Evolutionary conservation across 2,888 invertebrate species (phyloP).

Genomic region (Eutolmus rufibarbis): DNA sequence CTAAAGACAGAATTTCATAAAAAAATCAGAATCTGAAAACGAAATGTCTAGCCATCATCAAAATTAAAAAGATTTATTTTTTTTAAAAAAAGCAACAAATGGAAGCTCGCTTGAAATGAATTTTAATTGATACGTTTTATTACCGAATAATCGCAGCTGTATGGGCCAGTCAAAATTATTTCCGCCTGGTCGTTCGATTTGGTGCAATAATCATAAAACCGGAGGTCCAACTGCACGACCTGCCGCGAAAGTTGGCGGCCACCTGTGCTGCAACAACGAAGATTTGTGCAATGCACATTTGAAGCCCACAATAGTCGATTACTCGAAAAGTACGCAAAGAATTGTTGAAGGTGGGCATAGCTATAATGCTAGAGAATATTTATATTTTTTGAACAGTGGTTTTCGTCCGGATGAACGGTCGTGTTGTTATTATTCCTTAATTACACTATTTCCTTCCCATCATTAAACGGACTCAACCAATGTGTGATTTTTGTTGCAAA

Average conservation of each 20-base stretch:
- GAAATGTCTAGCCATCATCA: conserved; percentile 45
- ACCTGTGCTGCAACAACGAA: conserved; percentile 60
- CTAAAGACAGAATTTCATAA: conserved; percentile 16
- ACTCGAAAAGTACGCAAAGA: conserved; percentile 53
- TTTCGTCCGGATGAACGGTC: conserved; percentile 28
- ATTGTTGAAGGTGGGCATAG: conserved; percentile 51
- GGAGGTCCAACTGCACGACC: conserved; percentile 61
- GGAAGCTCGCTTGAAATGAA: not conserved
- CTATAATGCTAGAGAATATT: conserved; percentile 21
- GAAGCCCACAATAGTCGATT: conserved; percentile 60
- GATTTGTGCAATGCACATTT: conserved; percentile 63
- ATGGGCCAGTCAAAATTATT: conserved; percentile 59
- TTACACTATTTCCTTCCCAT: conserved; percentile 38
- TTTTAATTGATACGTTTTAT: conserved; percentile 11
- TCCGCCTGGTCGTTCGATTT: conserved; percentile 61
- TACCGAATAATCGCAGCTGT: conserved; percentile 54
- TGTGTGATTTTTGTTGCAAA: conserved; percentile 26
- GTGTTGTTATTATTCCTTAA: not conserved
- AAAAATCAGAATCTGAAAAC: conserved; percentile 48
- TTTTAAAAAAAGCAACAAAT: not conserved
- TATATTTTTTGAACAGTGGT: not conserved
- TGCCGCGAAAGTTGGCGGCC: conserved; percentile 57
- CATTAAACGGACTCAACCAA: not conserved
- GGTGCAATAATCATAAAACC: conserved; percentile 59
- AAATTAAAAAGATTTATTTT: not conserved